Base-by-base conservation (phyloP, 2,888 invertebrate species). In the Deilephila porcellus region DNA sequence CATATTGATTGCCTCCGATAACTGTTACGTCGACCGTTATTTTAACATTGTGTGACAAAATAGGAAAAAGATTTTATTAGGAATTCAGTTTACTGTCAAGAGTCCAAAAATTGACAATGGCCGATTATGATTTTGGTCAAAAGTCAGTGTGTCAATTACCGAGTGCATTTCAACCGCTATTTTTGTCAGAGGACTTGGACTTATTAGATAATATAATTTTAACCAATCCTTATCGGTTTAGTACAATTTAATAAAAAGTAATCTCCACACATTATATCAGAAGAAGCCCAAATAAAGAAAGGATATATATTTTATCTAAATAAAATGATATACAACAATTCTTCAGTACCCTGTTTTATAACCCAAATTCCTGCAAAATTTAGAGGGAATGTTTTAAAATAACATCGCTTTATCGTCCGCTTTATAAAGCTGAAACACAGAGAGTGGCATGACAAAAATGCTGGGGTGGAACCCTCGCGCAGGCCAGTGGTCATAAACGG, bases 21-120 rank as follows among this genome's bases (percentile, higher is more conserved):
- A 80, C 80, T 81, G 81, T 80, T 56, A 25, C 71, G 73, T 73
- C 73, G 45, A 79, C 80, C 59, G 81, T 81, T 79, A 80, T 72
- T 76, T 81, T 78, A 63, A 74, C 71, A 74, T 81, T 79, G 77
- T 78, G 74, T 72, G 71, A 77, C 72, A 73, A 73, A 79, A 74
- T 73, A 75, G 79, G 73, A 72, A 60, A 73, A 70, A 67, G 67
- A 53, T 71, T 74, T 73, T 74, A 64, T 64, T 72, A 64, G 56
- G 64, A 67, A 67, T 73, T 59, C 72, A 73, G 64, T 73, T 67
- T 73, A 73, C 67, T 73, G 67, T n/a, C 67, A 34, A 59, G 20
- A 56, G 64, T 25, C 45, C 25, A 73, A 73, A 72, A 60, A 67
- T 56, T 25, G 5, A 37, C 72, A 53, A 59, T 37, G 60, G 37